Evolutionary conservation across 92 coral and sea anemone genomes (phyloP), one percentile per base, ranked within the genome.

Genomic region (Epizoanthus stellaris): DNA sequence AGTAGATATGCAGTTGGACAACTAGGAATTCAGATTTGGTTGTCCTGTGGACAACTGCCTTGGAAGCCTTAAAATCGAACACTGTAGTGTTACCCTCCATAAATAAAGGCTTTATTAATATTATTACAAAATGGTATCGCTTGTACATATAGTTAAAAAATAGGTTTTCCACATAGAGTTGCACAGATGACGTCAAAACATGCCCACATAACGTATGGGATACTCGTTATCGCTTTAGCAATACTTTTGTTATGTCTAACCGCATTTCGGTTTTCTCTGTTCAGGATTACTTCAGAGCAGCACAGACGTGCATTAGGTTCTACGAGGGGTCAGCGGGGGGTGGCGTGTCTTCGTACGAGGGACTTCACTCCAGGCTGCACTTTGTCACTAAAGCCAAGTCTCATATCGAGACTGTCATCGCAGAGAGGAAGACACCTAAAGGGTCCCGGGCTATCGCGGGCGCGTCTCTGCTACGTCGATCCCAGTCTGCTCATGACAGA

Each of bases 221-320:
- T 30, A 30, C 36, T 30, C 2, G 36, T 30, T 30, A 23, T 3
- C 4, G 20, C 16, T 14, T 64, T 30, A 64, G 3, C 70, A 19
- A 5, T 19, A 19, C 25, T 10, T 64, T 64, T 64, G 23, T 30
- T 30, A 0, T 30, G 23, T 64, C 53, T 70, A 40, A 40, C 76
- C 1, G 1, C 30, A 36, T 71, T 13, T 20, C 6, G 13, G 0
- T 60, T 21, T 84, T 70, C 77, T 56, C 59, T 79, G 14, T 70
- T 0, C 80, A 97, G 99, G 99, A 97, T 76, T 86, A 85, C 80
- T 97, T 97, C 82, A 98, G 99, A 25, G 99, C 99, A 21, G 98
- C 99, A 1, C 98, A 93, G 92, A 97, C 99, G 7, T 97, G 99
- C 56, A 97, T 95, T 67, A 93, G 92, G 73, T 97, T 97, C 91